These are phyloP conservation scores for Microtus montanus DNA, from an alignment of 2,113 vertebrate species.

Conservation along the genomic window DNA sequence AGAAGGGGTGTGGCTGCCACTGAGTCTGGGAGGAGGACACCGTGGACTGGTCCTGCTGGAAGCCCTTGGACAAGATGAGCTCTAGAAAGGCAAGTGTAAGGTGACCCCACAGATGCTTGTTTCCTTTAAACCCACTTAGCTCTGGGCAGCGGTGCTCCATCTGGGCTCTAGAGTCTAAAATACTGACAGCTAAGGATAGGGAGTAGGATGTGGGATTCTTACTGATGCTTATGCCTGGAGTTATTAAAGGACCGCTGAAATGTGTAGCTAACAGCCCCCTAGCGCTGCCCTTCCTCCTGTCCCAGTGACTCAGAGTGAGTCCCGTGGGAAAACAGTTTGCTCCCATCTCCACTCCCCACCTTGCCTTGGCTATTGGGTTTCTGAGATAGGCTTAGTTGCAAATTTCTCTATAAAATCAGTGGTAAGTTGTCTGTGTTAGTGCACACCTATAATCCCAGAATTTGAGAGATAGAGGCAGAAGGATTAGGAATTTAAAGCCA, in stretches of 20 bases:
- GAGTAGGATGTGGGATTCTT: background rate
- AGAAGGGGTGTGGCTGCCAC: background rate
- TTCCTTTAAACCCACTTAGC: background rate
- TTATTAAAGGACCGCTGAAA: background rate
- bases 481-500: background rate
- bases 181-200: background rate
- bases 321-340: background rate
- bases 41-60: background rate
- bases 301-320: background rate
- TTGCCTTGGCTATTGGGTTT: background rate
- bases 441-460: background rate
- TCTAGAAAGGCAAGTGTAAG: background rate
- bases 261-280: background rate
- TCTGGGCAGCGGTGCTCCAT: background rate
- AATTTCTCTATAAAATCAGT: background rate
- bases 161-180: background rate
- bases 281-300: background rate
- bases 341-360: background rate
- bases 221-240: background rate
- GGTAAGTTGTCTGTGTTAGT: background rate
- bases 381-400: constrained; percentile 11
- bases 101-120: background rate
- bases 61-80: background rate
- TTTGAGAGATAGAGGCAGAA: background rate
- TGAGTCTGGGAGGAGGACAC: background rate